phyloP scores from a whole-genome alignment of 2,888 invertebrate genomes.

The Tenthredo scrophulariae region DNA sequence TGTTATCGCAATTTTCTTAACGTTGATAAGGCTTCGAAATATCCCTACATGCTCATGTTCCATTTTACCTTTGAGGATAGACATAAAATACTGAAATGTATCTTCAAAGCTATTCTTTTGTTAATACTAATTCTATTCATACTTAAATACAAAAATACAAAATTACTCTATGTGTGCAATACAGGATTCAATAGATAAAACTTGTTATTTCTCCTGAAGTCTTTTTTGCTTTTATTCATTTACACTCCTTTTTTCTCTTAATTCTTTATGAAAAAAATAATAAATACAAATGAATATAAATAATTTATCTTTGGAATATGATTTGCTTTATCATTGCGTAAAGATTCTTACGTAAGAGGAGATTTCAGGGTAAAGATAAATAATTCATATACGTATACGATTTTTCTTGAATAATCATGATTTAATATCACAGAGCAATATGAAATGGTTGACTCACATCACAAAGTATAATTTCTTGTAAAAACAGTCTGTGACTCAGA shows the following conservation, averaged over 20 bases:
- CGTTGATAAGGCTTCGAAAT: neutral
- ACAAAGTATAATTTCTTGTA: constrained; percentile 15
- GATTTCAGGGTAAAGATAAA: neutral
- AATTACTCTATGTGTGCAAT: neutral
- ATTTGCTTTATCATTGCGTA: neutral
- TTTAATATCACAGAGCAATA: constrained; percentile 42
- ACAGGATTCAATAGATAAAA: neutral
- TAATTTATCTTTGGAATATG: neutral
- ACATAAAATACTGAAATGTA: constrained; percentile 17
- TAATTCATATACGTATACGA: neutral
- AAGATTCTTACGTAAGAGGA: neutral
- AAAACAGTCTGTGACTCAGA: constrained; percentile 14
- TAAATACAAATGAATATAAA: neutral
- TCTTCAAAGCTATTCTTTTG: neutral
- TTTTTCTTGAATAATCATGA: constrained; percentile 31
- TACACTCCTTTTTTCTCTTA: neutral
- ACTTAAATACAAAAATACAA: neutral
- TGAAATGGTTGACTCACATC: constrained; percentile 23
- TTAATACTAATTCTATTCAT: neutral
- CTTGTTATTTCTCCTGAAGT: neutral
- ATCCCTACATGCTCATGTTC: neutral
- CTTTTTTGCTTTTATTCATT: neutral
- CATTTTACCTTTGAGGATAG: neutral
- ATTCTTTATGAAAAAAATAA: neutral
- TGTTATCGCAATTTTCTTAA: neutral